A percentile compares a stretch with the other conserved stretches of the same genome.
phyloP scores from a whole-genome alignment of 2,888 invertebrate species.

The Plagodis pulveraria region DNA sequence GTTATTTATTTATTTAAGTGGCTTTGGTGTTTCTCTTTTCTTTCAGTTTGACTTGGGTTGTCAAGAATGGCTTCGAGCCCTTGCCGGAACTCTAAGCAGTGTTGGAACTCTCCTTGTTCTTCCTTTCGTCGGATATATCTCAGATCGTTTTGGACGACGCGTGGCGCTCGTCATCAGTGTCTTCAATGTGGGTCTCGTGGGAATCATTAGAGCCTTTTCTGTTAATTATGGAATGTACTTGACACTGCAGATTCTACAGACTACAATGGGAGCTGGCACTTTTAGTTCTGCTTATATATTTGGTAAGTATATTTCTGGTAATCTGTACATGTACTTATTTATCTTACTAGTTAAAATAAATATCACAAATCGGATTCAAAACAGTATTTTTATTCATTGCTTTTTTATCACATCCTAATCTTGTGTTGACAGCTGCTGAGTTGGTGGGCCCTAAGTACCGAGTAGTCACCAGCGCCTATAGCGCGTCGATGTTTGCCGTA shows the following conservation, averaged over 20 bases:
- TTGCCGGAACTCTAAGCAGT: constrained; percentile 89
- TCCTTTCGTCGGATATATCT: constrained; percentile 82
- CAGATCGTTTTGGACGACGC: constrained; percentile 86
- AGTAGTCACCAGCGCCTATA: constrained; percentile 88
- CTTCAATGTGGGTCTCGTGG: constrained; percentile 63
- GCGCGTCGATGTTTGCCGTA: constrained; percentile 88
- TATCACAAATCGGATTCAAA: background rate
- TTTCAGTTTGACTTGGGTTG: constrained; percentile 11
- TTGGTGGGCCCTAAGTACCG: constrained; percentile 90
- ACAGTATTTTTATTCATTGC: background rate
- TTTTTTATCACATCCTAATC: no score
- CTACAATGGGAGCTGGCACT: constrained; percentile 79
- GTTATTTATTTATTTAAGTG: no score
- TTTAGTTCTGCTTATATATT: constrained; percentile 79
- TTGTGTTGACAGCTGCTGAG: constrained; percentile 87
- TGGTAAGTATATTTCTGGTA: constrained; percentile 44
- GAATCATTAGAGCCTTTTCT: constrained; percentile 82
- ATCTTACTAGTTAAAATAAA: background rate
- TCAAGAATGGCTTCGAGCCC: constrained; percentile 86
- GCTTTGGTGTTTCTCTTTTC: background rate
- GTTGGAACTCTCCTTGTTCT: constrained; percentile 85
- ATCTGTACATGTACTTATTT: no score
- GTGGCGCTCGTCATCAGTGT: constrained; percentile 74
- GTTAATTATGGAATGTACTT: constrained; percentile 83
- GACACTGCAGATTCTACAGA: constrained; percentile 80